Conservation (phyloP, 2,797 vertebrate species). For the Clarias pachynema region DNA sequence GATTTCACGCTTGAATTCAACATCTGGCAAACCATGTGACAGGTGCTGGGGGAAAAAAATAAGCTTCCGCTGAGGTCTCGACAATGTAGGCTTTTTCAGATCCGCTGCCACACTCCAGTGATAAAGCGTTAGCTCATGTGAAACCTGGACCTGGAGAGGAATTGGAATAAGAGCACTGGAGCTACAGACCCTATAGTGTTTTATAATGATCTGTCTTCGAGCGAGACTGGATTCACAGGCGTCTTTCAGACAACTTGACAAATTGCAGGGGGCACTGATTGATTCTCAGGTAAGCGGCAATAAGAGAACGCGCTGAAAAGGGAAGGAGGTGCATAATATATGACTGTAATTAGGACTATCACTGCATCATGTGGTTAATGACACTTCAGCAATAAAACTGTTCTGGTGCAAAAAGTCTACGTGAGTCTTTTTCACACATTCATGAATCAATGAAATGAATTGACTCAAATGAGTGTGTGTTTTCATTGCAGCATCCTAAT, state of each 20-base stretch:
- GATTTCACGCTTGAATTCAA: conserved; percentile 53
- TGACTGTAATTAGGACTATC: conserved; percentile 6
- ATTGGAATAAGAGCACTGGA: conserved; percentile 41
- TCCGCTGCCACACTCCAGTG: conserved; percentile 52
- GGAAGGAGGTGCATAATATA: neutral
- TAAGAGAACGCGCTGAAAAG: conserved; percentile 11
- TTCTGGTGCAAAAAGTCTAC: neutral
- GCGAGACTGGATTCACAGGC: conserved; percentile 18
- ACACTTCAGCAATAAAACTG: conserved; percentile 15
- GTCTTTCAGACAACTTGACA: conserved; percentile 22
- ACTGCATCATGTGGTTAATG: neutral
- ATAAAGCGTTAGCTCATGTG: conserved; percentile 43
- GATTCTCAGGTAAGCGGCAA: conserved; percentile 25
- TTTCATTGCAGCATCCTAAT: conserved; percentile 30
- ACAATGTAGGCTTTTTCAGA: conserved; percentile 50
- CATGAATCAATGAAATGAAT: neutral
- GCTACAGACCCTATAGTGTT: conserved; percentile 39
- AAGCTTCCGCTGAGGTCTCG: conserved; percentile 33
- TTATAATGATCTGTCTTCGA: conserved; percentile 49
- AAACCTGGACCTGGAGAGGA: conserved; percentile 39
- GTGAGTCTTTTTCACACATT: neutral
- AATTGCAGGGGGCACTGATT: conserved; percentile 14
- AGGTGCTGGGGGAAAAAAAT: conserved; percentile 37
- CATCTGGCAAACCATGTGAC: conserved; percentile 50
- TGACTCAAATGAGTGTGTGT: too few species aligned